A percentile compares a stretch with the other conserved stretches of the same genome.
Evolutionary conservation across 2,113 vertebrate genomes (phyloP).

Genomic region (Aptenodytes patagonicus): DNA sequence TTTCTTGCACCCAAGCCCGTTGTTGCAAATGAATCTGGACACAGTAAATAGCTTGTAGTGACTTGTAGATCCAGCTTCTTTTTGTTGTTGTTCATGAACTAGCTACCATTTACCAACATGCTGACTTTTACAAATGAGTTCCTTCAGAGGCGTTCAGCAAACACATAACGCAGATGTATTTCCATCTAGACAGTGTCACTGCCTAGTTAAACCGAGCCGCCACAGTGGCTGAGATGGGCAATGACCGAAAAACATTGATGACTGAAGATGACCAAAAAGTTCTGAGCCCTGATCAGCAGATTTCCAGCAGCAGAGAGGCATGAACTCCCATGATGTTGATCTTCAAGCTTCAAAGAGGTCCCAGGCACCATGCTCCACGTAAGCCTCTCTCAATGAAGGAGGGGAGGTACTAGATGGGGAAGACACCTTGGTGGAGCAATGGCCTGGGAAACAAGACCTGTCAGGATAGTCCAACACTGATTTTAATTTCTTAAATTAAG

Average conservation of each 20-base stretch:
- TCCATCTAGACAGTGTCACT: not conserved
- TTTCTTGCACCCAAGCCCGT: not conserved
- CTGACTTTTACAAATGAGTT: slow-evolving; percentile 12
- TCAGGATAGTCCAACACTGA: not conserved
- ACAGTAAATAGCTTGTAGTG: not conserved
- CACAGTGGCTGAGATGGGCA: not conserved
- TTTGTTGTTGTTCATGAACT: not conserved
- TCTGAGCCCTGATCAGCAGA: not conserved
- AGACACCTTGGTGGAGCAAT: not conserved
- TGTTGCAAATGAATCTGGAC: slow-evolving; percentile 10
- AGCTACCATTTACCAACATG: slow-evolving; percentile 9
- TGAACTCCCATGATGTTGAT: not conserved
- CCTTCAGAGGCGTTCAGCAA: not conserved
- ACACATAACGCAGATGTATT: not conserved
- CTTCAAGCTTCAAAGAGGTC: not conserved
- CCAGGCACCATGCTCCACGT: not conserved
- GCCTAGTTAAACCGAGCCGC: rapidly evolving
- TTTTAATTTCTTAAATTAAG: not conserved
- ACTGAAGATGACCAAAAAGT: not conserved
- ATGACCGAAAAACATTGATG: rapidly evolving
- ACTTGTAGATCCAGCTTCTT: not conserved
- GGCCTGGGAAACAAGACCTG: not conserved
- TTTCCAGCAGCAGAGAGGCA: not conserved
- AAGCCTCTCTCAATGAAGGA: not conserved
- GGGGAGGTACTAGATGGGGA: not conserved